Conservation (phyloP, 2,797 vertebrate genomes). For the Pristis pectinata region DNA sequence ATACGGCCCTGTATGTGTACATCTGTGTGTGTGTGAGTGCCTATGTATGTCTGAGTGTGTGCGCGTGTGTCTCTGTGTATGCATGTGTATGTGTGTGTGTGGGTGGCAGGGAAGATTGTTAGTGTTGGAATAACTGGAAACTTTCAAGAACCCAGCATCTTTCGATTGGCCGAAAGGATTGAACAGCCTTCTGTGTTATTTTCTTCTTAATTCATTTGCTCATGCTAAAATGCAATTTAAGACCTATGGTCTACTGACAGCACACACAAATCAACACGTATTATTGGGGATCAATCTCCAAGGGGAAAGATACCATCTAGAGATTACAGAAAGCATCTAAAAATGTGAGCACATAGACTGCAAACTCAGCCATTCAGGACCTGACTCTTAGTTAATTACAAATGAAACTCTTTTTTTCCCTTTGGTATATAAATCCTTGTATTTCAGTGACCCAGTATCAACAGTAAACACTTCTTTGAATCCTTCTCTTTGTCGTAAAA, state of each 20-base stretch:
- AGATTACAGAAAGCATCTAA: neutral
- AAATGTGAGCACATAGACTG: neutral
- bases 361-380: neutral
- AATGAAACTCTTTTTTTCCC: neutral
- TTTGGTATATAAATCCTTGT: neutral
- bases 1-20: too few species aligned
- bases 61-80: too few species aligned
- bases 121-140: neutral
- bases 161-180: neutral
- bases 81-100: too few species aligned
- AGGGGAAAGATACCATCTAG: neutral
- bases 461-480: neutral
- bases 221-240: neutral
- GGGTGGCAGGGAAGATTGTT: too few species aligned
- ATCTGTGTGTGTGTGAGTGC: too few species aligned
- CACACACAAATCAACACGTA: neutral
- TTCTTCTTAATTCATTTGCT: neutral
- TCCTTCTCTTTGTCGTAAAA: neutral
- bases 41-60: too few species aligned
- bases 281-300: neutral
- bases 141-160: neutral
- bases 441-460: neutral
- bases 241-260: neutral
- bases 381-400: neutral
- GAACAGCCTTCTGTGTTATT: neutral